Percentiles rank a stretch among this genome's conserved stretches.
phyloP scores from a whole-genome alignment of 2,888 invertebrate species.

The Drosophila flavopinicola region DNA sequence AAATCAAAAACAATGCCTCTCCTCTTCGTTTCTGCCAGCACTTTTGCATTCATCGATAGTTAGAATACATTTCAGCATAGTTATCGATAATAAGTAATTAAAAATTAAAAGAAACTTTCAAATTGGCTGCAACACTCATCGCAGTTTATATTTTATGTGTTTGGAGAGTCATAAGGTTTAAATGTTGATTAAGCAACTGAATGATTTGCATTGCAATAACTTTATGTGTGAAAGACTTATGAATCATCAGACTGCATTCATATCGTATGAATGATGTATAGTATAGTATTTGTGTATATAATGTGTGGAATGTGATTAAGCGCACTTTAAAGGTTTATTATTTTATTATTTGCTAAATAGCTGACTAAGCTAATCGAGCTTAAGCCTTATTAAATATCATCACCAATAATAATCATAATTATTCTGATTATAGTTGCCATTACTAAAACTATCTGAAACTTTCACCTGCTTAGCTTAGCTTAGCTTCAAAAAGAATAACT shows the following conservation, averaged over 20 bases:
- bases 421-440: neutral
- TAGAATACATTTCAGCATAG: too few species aligned
- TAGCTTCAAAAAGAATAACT: constrained; percentile 15
- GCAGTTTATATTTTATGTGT: neutral
- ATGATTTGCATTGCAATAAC: constrained; percentile 20
- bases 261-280: constrained; percentile 14
- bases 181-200: constrained; percentile 38
- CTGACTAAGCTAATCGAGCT: neutral
- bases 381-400: too few species aligned
- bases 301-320: constrained; percentile 29
- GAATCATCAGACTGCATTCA: constrained; percentile 40
- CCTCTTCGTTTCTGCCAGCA: too few species aligned
- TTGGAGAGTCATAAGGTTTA: constrained; percentile 8
- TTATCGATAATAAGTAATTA: too few species aligned
- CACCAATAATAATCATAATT: too few species aligned
- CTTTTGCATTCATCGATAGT: too few species aligned
- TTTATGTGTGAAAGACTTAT: constrained; percentile 11
- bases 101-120: too few species aligned
- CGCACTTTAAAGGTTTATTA: neutral
- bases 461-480: constrained; percentile 23
- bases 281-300: neutral
- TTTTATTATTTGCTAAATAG: too few species aligned
- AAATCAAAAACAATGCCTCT: too few species aligned
- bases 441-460: constrained; percentile 9
- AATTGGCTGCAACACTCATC: too few species aligned